Base-by-base conservation (phyloP, 2,113 vertebrate species). In the Microcebus murinus region DNA sequence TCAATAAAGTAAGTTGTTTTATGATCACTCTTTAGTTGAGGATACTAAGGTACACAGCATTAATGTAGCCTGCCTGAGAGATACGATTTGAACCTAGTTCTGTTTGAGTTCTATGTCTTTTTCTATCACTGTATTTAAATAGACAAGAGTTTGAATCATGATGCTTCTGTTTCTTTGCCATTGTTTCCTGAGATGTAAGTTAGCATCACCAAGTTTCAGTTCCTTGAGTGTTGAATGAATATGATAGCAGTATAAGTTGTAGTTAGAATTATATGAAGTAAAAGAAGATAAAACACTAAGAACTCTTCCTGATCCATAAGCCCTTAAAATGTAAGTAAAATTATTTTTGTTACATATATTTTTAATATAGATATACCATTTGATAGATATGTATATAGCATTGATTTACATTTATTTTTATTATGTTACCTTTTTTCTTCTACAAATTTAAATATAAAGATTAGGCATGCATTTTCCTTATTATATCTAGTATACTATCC, bases 341-440 rank as follows among this genome's bases (percentile, higher is more conserved):
- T 14, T 8, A 42, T 31, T 63, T 50, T 31, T 79, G 4, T 20
- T 20, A 55, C 17, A 55, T 55, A 6, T 55, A 55, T 63, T 50
- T n/a, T 79, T 61, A 86, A 34, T 8, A 55, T 45, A 14, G 4
- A 39, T 20, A 80, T n/a, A 9, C 2, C 4, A 90, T 48, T 93
- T 93, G 29, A 88, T 8, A 45, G 45, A 45, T 45, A 45, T 8
- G 45, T 45, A 45, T 45, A 45, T 8, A 45, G 45, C 45, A 45
- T 81, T 79, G 18, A 79, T 14, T 88, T 34, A 55, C 23, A 70
- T 74, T 94, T 77, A 87, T 70, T 86, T 80, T 87, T 88, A 92
- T 90, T 79, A 20, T 11, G 2, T 10, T 52, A 20, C 21, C 8
- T 87, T 77, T 87, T 84, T 21, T 17, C 74, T 57, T 9, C 4